Conservation (phyloP, 2,888 invertebrate species). For the Shargacucullia verbasci region DNA sequence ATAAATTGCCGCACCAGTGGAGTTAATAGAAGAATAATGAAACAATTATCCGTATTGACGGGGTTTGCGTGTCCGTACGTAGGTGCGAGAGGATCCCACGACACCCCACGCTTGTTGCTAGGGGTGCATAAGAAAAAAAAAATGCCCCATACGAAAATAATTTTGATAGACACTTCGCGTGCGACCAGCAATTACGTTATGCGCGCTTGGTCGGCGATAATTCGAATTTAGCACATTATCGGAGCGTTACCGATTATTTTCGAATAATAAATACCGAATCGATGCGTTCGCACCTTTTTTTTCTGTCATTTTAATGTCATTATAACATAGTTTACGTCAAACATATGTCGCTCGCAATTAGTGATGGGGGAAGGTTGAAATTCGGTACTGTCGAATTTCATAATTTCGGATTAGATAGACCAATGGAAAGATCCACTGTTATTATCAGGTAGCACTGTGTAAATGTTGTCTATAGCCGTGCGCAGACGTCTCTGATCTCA, state of each 20-base stretch:
- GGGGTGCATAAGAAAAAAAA: constrained; percentile 80
- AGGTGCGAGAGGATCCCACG: constrained; percentile 71
- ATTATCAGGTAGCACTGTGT: constrained; percentile 67
- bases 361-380: constrained; percentile 48
- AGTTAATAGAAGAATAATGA: constrained; percentile 89
- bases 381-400: constrained; percentile 26
- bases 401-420: constrained; percentile 41
- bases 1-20: constrained; percentile 79
- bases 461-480: constrained; percentile 62
- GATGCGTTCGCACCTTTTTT: constrained; percentile 82
- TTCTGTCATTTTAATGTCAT: constrained; percentile 73
- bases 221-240: constrained; percentile 87
- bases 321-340: constrained; percentile 73
- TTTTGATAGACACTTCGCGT: constrained; percentile 89
- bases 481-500: constrained; percentile 67
- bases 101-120: constrained; percentile 64
- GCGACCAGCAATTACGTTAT: constrained; percentile 81
- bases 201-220: constrained; percentile 68
- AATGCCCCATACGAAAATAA: constrained; percentile 82
- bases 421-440: constrained; percentile 65
- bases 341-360: constrained; percentile 66
- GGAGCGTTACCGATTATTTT: constrained; percentile 80
- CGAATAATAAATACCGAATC: constrained; percentile 75
- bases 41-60: constrained; percentile 86
- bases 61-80: constrained; percentile 77